Base-by-base conservation (phyloP, 1,140 invertebrate genomes). In the Ostrea edulis region DNA sequence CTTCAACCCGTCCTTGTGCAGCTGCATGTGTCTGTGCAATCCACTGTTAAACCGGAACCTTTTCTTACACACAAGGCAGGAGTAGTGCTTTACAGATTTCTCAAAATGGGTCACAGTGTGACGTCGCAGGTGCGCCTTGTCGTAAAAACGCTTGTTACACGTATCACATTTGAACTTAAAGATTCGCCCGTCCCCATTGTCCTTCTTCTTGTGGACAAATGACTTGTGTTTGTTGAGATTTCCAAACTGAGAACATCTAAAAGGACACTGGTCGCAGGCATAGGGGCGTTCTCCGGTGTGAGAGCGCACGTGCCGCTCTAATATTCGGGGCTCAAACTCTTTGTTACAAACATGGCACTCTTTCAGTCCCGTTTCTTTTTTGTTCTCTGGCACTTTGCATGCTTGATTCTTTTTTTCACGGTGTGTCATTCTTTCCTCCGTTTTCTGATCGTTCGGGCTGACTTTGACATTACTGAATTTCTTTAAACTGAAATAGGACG, bases 141-240 rank as follows among this genome's bases (percentile, higher is more conserved):
- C 68, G 68, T 77, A 77, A 35, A 77, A 77, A 5, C 29, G 68
- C 29, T 77, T 77, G 9, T 44, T 12, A 77, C 68, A 77, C 25
- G 25, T 77, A 25, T 77, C 68, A 77, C 68, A 77, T 77, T 77
- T 77, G 68, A 29, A 35, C 3, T 25, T 29, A 22, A 77, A 25
- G 22, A 77, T 35, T 8, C 25, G 68, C 0, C 35, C 68, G 25
- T 8, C 25, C 0, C 11, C 12, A 17, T 14, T 14, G 58, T 35
- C 68, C 12, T 29, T 35, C 68, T 35, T 77, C 29, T 35, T 0
- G 25, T 77, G 68, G 5, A 77, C 68, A 25, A 29, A 0, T 29
- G 68, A 22, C 12, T 35, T 77, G 68, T 77, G 68, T 77, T 77
- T 77, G 25, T 77, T 77, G 68, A 77, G 68, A 77, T 77, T 77